phyloP scores from a whole-genome alignment of 2,113 vertebrate genomes.

The Pelmatolapia mariae region DNA sequence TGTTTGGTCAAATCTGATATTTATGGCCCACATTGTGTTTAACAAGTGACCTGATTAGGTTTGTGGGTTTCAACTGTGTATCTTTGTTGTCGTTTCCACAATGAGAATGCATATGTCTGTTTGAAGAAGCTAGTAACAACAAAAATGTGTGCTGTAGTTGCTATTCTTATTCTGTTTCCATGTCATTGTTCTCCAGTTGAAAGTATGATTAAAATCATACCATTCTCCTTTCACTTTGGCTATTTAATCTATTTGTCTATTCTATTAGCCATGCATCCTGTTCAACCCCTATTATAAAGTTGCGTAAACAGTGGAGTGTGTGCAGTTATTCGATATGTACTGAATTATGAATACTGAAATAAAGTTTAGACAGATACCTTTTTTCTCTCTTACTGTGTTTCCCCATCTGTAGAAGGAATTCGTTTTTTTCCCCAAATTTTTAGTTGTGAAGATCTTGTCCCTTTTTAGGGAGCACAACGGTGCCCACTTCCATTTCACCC shows the following conservation, averaged over 20 bases:
- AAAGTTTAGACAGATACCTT: background rate
- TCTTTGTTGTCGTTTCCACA: background rate
- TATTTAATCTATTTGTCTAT: background rate
- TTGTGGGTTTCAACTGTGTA: background rate
- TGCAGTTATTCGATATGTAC: background rate
- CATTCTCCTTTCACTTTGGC: background rate
- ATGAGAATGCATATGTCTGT: background rate
- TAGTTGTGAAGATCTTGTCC: background rate
- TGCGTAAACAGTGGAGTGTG: no score
- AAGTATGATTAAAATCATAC: background rate
- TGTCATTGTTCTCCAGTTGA: background rate
- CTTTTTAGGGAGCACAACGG: background rate
- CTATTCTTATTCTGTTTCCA: background rate
- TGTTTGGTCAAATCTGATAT: background rate
- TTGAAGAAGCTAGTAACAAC: background rate
- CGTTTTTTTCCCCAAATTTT: fast-evolving
- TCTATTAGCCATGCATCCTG: background rate
- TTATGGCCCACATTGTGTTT: slow-evolving; percentile 8
- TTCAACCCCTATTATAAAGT: no score
- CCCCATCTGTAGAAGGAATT: background rate
- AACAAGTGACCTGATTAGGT: slow-evolving; percentile 9
- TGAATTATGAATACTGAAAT: background rate
- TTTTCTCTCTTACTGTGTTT: background rate
- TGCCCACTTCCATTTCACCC: fast-evolving
- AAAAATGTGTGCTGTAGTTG: background rate